phyloP scores from a whole-genome alignment of 2,113 vertebrate genomes.

The Sprattus sprattus region DNA sequence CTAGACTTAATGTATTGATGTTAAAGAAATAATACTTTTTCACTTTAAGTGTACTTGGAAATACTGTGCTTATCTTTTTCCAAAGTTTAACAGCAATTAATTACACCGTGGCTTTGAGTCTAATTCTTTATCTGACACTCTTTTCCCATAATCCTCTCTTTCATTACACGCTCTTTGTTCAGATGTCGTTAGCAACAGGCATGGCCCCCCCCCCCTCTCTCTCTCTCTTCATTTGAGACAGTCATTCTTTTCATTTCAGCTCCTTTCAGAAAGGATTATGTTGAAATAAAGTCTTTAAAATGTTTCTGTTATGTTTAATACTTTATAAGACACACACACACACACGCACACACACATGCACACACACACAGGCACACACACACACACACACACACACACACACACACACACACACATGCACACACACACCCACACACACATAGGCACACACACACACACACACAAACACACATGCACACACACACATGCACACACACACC shows the following conservation, averaged over 20 bases:
- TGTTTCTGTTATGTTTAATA: not conserved
- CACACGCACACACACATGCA: no score
- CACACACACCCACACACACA: no score
- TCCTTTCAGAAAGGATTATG: not conserved
- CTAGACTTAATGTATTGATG: not conserved
- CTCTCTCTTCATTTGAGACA: not conserved
- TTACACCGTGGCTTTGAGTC: not conserved
- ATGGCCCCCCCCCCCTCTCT: no score
- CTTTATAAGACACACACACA: no score
- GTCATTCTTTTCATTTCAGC: no score
- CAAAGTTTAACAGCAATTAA: not conserved
- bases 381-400: no score
- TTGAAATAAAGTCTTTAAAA: conserved; percentile 11
- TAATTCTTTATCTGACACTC: not conserved
- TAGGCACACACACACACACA: no score
- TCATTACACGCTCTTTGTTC: not conserved
- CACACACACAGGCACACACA: no score
- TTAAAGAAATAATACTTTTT: not conserved
- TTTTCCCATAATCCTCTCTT: conserved; percentile 7
- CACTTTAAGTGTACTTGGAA: not conserved
- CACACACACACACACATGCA: no score
- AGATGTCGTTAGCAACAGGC: not conserved
- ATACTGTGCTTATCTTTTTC: not conserved
- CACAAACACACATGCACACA: no score
- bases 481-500: no score